A percentile compares a stretch with the other conserved stretches of the same genome.
phyloP scores from a whole-genome alignment of 2,797 vertebrate genomes.

The Borostomias antarcticus region DNA sequence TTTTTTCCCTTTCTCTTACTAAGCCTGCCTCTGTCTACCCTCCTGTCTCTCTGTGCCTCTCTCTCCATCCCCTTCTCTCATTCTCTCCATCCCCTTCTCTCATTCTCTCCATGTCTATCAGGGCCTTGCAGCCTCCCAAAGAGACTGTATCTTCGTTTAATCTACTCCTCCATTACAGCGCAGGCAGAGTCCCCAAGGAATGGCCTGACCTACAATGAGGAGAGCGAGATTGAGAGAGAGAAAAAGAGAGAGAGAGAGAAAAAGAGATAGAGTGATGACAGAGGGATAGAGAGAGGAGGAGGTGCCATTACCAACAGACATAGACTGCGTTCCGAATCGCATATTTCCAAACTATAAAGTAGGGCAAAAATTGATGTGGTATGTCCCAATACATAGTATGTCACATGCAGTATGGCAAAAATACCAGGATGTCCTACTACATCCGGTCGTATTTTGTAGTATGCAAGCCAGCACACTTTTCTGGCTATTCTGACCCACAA shows the following conservation, averaged over 20 bases:
- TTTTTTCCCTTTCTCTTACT: no score
- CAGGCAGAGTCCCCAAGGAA: constrained; percentile 50
- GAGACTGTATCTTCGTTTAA: constrained; percentile 62
- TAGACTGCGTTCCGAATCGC: no score
- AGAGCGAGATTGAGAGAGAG: constrained; percentile 3
- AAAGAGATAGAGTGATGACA: constrained; percentile 5
- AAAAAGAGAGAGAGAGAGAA: background rate
- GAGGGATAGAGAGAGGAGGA: constrained; percentile 35
- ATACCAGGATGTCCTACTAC: no score
- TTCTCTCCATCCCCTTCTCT: constrained; percentile 30
- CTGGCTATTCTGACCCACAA: no score
- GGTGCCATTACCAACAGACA: constrained; percentile 53
- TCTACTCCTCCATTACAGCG: constrained; percentile 63
- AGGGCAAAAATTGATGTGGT: no score
- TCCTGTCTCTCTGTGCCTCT: no score
- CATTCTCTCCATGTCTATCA: constrained; percentile 8
- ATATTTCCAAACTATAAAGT: no score
- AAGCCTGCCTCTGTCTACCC: no score
- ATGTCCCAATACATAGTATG: no score
- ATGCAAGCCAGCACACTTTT: no score
- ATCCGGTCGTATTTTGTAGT: no score
- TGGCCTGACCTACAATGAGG: constrained; percentile 41
- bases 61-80: constrained; percentile 7
- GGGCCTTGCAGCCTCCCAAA: constrained; percentile 45
- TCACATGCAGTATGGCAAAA: no score